Conservation (phyloP, 2,888 invertebrate genomes). For the Ennomos fuscantarius region DNA sequence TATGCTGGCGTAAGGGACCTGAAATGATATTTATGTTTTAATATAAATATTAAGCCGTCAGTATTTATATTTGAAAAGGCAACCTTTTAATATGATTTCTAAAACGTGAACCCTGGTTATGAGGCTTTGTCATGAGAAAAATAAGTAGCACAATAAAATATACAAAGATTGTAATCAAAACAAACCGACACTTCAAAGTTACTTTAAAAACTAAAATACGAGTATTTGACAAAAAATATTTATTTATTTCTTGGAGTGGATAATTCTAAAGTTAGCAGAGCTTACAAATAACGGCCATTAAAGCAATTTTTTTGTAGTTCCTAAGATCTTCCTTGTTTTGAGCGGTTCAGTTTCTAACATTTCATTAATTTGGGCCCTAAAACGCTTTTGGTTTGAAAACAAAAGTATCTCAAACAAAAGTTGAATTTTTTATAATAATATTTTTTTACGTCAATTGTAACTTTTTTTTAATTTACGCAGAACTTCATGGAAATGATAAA, state of each 20-base stretch:
- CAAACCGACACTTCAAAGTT: not conserved
- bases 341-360: too few relatives aligned
- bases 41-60: conserved; percentile 7
- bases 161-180: conserved; percentile 1
- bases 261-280: too few relatives aligned
- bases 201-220: not conserved
- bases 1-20: conserved; percentile 6
- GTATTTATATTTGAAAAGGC: conserved; percentile 14
- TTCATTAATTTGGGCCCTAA: not conserved
- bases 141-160: conserved; percentile 3
- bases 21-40: too few relatives aligned
- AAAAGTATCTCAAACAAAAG: too few relatives aligned
- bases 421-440: too few relatives aligned
- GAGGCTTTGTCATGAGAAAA: conserved; percentile 12
- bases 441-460: not conserved
- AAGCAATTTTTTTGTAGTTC: too few relatives aligned
- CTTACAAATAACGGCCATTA: too few relatives aligned
- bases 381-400: too few relatives aligned
- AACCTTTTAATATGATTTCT: conserved; percentile 20
- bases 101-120: conserved; percentile 15
- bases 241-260: too few relatives aligned
- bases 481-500: conserved; percentile 1
- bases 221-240: too few relatives aligned
- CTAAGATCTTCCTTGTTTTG: too few relatives aligned
- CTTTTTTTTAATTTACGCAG: not conserved